These are phyloP conservation scores for Ptiloglossa arizonensis DNA, from an alignment of 1,140 invertebrate species.

Conservation along the genomic window DNA sequence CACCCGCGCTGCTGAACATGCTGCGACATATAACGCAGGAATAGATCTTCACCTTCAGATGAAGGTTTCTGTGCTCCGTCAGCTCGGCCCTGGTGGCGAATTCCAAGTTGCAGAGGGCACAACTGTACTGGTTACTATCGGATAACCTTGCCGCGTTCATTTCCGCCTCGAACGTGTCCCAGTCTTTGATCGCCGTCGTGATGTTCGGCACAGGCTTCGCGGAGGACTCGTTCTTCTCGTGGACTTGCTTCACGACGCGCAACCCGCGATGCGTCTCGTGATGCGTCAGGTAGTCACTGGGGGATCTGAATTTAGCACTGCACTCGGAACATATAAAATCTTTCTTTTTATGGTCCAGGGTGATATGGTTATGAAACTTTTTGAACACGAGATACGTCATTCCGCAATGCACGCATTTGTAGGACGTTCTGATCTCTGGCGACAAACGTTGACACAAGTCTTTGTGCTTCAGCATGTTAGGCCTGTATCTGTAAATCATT, in stretches of 20 bases:
- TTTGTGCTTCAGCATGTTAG: slow-evolving; percentile 76
- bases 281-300: slow-evolving; percentile 71
- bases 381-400: slow-evolving; percentile 78
- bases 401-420: slow-evolving; percentile 74
- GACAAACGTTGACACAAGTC: slow-evolving; percentile 68
- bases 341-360: slow-evolving; percentile 70
- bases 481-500: slow-evolving; percentile 78
- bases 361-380: slow-evolving; percentile 74
- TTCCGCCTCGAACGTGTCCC: slow-evolving; percentile 49
- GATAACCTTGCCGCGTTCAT: slow-evolving; percentile 11
- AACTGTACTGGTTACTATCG: slow-evolving; percentile 79
- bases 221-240: not conserved
- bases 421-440: slow-evolving; percentile 67
- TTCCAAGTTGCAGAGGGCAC: slow-evolving; percentile 84
- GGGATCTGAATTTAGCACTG: slow-evolving; percentile 45
- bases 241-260: not conserved
- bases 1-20: slow-evolving; percentile 84
- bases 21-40: slow-evolving; percentile 84
- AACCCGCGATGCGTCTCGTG: slow-evolving; percentile 64
- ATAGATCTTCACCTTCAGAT: slow-evolving; percentile 86
- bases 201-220: not conserved
- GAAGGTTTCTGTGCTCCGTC: slow-evolving; percentile 85
- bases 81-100: slow-evolving; percentile 84
- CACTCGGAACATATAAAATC: slow-evolving; percentile 73
- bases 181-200: slow-evolving; percentile 43